phyloP scores from a whole-genome alignment of 2,113 vertebrate species.

The Mugil cephalus region DNA sequence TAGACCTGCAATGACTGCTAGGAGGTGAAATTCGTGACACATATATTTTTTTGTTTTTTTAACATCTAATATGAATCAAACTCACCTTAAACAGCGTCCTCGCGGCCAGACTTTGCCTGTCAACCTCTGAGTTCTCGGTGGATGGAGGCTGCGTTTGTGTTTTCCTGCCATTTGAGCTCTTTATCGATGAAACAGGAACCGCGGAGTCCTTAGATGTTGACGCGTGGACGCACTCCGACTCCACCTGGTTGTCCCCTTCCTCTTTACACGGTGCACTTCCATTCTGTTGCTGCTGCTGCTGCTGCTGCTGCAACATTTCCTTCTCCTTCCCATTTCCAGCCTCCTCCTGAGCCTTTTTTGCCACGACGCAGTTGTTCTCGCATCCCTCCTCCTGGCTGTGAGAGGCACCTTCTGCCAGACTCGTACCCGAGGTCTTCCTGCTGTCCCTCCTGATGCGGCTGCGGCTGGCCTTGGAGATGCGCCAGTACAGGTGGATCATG shows the following conservation, averaged over 20 bases:
- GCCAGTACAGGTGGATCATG: constrained; percentile 96
- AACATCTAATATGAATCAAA: not conserved
- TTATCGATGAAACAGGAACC: not conserved
- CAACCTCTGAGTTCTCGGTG: constrained; percentile 47
- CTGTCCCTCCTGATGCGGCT: constrained; percentile 91
- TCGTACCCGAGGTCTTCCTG: constrained; percentile 83
- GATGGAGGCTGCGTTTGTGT: constrained; percentile 50
- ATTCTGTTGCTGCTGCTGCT: constrained; percentile 43
- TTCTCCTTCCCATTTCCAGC: constrained; percentile 51
- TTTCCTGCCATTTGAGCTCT: constrained; percentile 16
- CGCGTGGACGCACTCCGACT: constrained; percentile 35
- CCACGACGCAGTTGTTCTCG: constrained; percentile 78
- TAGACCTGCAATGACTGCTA: not conserved
- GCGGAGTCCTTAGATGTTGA: constrained; percentile 58
- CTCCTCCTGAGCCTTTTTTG: constrained; percentile 23
- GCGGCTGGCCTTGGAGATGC: constrained; percentile 95
- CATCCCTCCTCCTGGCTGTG: constrained; percentile 87
- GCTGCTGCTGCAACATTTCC: constrained; percentile 53
- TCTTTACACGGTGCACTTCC: constrained; percentile 39
- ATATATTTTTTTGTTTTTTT: too few relatives aligned
- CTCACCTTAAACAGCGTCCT: constrained; percentile 65
- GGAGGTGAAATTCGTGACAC: too few relatives aligned
- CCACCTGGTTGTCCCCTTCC: not conserved
- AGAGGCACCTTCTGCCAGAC: constrained; percentile 85
- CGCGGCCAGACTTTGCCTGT: constrained; percentile 62